These are phyloP conservation scores for Seriola aureovittata DNA, from an alignment of 2,113 vertebrate species.

Conservation along the genomic window DNA sequence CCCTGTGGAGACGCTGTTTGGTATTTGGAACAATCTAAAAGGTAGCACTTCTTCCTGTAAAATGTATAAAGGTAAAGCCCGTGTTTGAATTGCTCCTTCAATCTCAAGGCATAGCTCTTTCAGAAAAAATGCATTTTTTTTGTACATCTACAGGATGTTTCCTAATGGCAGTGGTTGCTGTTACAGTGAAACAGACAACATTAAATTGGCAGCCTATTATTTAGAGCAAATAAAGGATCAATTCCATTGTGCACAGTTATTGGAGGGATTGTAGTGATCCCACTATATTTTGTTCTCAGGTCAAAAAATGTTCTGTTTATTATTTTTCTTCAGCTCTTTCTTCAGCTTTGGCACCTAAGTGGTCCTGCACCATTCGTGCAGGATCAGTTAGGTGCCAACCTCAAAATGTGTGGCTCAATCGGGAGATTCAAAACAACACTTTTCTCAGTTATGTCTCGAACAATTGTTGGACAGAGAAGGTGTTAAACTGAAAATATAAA, in stretches of 20 bases:
- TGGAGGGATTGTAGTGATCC: neutral
- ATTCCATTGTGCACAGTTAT: constrained; percentile 32
- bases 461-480: too few species aligned
- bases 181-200: constrained; percentile 10
- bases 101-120: neutral
- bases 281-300: too few species aligned
- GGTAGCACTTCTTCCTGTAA: neutral
- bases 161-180: neutral
- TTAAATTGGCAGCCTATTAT: constrained; percentile 45
- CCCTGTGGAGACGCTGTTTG: neutral
- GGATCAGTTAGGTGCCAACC: too few species aligned
- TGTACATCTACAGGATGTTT: neutral
- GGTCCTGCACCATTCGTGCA: too few species aligned
- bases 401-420: too few species aligned
- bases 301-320: too few species aligned
- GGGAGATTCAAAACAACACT: too few species aligned
- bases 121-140: neutral
- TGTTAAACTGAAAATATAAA: too few species aligned
- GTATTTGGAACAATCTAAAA: constrained; percentile 15
- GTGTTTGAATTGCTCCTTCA: neutral
- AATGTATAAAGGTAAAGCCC: neutral
- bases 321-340: too few species aligned
- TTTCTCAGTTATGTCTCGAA: too few species aligned
- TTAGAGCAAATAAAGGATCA: constrained; percentile 43
- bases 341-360: too few species aligned